Conservation (phyloP, 2,797 vertebrate genomes). For the Erithacus rubecula region DNA sequence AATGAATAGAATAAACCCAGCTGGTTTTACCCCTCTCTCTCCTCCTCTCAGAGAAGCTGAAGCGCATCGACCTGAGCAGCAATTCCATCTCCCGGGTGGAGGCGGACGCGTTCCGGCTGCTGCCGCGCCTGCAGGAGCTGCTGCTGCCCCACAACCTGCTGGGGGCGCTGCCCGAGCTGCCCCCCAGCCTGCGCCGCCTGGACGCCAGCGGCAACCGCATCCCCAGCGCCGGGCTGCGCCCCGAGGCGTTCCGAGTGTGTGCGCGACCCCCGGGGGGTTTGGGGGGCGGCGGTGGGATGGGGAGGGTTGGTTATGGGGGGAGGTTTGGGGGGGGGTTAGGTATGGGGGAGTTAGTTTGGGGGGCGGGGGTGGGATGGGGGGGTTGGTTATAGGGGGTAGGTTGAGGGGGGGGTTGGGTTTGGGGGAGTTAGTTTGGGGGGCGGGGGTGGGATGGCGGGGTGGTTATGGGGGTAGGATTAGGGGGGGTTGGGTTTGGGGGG, state of each 20-base stretch:
- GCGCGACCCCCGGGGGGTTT: too few species aligned
- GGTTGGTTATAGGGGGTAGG: too few species aligned
- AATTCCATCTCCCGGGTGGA: constrained; percentile 78
- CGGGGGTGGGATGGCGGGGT: too few species aligned
- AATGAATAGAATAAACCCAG: accelerated
- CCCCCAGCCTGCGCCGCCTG: constrained; percentile 69
- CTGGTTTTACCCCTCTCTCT: accelerated
- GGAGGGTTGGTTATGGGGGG: too few species aligned
- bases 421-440: too few species aligned
- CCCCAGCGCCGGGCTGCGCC: constrained; percentile 68
- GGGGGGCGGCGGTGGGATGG: too few species aligned
- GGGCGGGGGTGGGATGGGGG: not conserved
- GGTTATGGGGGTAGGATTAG: too few species aligned
- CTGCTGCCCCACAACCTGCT: constrained; percentile 79
- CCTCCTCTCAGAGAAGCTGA: constrained; percentile 76
- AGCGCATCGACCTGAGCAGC: constrained; percentile 79
- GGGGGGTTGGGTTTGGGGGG: too few species aligned
- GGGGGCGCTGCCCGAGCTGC: constrained; percentile 75
- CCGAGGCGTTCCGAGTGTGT: constrained; percentile 77
- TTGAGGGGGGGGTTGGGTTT: too few species aligned
- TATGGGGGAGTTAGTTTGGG: too few species aligned
- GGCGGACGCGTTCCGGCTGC: constrained; percentile 66
- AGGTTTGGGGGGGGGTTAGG: too few species aligned
- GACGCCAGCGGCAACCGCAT: constrained; percentile 79
- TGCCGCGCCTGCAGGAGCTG: constrained; percentile 79